phyloP scores from a whole-genome alignment of 2,113 vertebrate species.

The Lagopus leucura region DNA sequence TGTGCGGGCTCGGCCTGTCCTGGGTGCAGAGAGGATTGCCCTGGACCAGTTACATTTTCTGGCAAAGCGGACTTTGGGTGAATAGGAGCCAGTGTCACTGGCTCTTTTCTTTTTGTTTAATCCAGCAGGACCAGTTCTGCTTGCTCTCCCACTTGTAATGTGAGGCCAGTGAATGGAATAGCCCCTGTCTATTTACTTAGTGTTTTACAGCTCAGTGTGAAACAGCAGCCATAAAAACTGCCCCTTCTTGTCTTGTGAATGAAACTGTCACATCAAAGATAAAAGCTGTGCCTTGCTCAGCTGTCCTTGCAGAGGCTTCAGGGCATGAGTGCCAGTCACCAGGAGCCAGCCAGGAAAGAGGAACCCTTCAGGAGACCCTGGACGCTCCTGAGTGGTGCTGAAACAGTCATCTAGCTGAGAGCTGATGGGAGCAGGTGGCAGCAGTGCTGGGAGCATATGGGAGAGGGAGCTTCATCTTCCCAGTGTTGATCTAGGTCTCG shows the following conservation, averaged over 20 bases:
- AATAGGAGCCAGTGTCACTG: fast-evolving
- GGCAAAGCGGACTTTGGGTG: not conserved
- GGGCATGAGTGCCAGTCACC: not conserved
- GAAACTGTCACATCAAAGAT: constrained; percentile 23
- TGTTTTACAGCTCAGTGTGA: not conserved
- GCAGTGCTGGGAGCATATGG: not conserved
- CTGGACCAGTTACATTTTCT: not conserved
- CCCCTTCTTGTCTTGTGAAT: constrained; percentile 7
- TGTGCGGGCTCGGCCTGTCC: not conserved
- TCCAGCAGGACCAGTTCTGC: constrained; percentile 45
- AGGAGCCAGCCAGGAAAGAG: not conserved
- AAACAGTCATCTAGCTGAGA: not conserved
- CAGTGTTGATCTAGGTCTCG: not conserved
- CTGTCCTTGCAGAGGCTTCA: not conserved
- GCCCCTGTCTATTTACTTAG: constrained; percentile 22
- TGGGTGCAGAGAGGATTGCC: fast-evolving
- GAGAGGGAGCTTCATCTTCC: not conserved
- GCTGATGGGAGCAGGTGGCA: not conserved
- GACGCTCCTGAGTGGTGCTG: not conserved
- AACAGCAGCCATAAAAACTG: not conserved
- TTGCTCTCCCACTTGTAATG: not conserved
- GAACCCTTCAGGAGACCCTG: not conserved
- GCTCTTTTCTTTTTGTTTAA: not conserved
- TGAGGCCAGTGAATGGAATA: not conserved
- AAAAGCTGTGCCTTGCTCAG: not conserved